Base-by-base conservation (phyloP, 2,113 vertebrate genomes). In the Tiliqua scincoides region DNA sequence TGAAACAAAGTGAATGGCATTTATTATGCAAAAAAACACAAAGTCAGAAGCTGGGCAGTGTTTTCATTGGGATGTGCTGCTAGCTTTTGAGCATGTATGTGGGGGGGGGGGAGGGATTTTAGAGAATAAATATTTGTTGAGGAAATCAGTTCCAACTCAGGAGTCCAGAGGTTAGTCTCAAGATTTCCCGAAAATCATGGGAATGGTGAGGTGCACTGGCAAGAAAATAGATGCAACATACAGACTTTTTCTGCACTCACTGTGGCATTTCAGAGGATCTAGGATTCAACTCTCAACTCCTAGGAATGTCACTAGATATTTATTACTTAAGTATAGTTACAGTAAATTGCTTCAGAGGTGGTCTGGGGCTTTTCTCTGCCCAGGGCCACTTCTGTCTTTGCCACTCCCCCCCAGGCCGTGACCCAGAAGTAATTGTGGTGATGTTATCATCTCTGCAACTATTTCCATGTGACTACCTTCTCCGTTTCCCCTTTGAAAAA, bases 61-160 rank as follows among this genome's bases (percentile, higher is more conserved):
- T 1, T 23, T 87, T 93, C 35, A 62, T 83, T 82, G 87, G 35
- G 21, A 82, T 76, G 40, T 54, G 52, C n/a, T 61, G 11, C 72
- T 48, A 5, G 54, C 32, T 15, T n/a, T 20, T 30, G 32, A 73
- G 43, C n/a, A n/a, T n/a, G n/a, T n/a, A n/a, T n/a, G n/a, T n/a
- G n/a, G n/a, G n/a, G n/a, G n/a, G 27, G 6, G 57, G 80, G 62
- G 11, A 61, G 32, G 73, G 61, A 70, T 70, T 57, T 78, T 30
- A 35, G 25, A 85, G 32, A 77, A 80, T 32, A 86, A n/a, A 35
- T 43, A 35, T 79, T 61, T 18, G 35, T 35, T 18, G 54, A 59
- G 63, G 25, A 32, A 71, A 61, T 43, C 59, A 25, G 27, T 35
- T 70, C 63, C 4, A 57, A 37, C 8, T 17, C n/a, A 37, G 12